Evolutionary conservation across 2,888 invertebrate genomes (phyloP).

Genomic region (Malacosoma neustria): DNA sequence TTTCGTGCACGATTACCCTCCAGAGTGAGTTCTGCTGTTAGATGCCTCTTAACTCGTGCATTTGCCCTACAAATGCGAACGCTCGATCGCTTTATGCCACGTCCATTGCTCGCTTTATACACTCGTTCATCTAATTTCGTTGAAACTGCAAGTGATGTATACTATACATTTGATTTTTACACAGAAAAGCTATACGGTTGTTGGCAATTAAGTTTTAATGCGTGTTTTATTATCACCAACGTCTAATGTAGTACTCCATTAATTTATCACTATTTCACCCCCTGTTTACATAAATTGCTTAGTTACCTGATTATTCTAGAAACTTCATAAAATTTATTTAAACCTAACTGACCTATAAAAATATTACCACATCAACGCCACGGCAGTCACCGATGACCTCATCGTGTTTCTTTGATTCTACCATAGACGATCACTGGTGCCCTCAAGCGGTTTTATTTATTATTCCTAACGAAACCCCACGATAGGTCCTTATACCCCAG

Average conservation of each 20-base stretch:
- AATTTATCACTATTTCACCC: constrained; percentile 60
- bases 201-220: constrained; percentile 70
- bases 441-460: too few relatives aligned
- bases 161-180: constrained; percentile 1
- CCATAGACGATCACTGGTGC: too few relatives aligned
- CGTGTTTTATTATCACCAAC: constrained; percentile 67
- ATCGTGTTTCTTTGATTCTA: too few relatives aligned
- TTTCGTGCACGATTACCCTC: constrained; percentile 74
- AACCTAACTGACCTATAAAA: too few relatives aligned
- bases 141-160: constrained; percentile 24
- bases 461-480: too few relatives aligned
- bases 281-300: constrained; percentile 62
- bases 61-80: constrained; percentile 27
- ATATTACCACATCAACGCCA: too few relatives aligned
- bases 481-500: too few relatives aligned
- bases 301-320: too few relatives aligned
- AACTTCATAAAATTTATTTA: too few relatives aligned
- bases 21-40: constrained; percentile 74
- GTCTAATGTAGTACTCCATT: constrained; percentile 69
- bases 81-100: constrained; percentile 19
- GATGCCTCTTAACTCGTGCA: constrained; percentile 42
- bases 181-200: constrained; percentile 26
- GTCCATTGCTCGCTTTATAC: constrained; percentile 33
- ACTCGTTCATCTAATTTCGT: background rate
- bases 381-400: too few relatives aligned